Evolutionary conservation across 2,797 vertebrate genomes (phyloP), one percentile per base, ranked within the genome.

Genomic region (Takifugu rubripes): DNA sequence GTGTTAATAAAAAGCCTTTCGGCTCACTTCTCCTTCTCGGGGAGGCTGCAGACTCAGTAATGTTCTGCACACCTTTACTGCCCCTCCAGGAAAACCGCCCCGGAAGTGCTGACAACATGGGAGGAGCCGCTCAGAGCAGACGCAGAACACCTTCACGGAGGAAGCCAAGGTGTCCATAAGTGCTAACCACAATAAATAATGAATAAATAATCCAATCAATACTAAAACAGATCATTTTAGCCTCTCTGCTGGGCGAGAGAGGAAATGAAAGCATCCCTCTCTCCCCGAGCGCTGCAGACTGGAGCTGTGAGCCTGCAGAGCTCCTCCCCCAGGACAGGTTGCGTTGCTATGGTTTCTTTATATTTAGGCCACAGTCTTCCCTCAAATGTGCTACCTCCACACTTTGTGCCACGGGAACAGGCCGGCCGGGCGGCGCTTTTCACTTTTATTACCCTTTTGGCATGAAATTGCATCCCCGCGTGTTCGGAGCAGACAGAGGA

Each of bases 381-480:
- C 21, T n/a, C 17, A 44, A 44, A 9, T 2, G 16, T 49, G 52
- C n/a, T 54, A 36, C 6, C 43, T 25, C 33, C 56, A 5, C 16
- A 40, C 24, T 59, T 54, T 56, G 58, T 61, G 15, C 26, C 1
- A 15, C 43, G 11, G 54, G 33, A 48, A 55, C 16, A 56, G 51
- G 54, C 42, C 44, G 74, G 66, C 79, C 68, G 60, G 56, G 42
- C 50, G 21, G 25, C 25, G 25, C 58, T 55, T 50, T 61, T 72
- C 52, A 66, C 43, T 78, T 84, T 67, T 67, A 62, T 75, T 65
- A 65, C 57, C 81, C 68, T 62, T 72, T 70, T 62, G 61, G 65
- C 72, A 82, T 77, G 74, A 84, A 83, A 81, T 73, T 79, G 66
- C 62, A 70, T 75, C 61, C 71, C 68, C 77, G 70, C n/a, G 36